Conservation (phyloP, 2,797 vertebrate genomes). For the Halcyon leucocephala region DNA sequence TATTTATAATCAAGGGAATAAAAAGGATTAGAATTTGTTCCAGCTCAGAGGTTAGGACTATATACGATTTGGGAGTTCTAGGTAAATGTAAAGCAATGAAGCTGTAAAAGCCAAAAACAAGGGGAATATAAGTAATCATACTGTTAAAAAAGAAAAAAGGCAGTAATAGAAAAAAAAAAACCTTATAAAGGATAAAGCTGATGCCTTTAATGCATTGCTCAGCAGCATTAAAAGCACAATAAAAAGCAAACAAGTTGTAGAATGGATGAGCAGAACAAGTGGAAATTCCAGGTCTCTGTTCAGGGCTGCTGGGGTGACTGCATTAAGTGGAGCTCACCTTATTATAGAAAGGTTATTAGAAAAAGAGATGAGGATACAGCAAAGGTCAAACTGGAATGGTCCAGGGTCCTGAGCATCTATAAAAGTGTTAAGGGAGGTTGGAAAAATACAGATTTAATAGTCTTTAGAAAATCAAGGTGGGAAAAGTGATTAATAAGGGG, state of each 20-base stretch:
- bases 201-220: neutral
- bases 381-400: neutral
- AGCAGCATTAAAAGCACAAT: neutral
- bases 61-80: neutral
- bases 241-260: conserved; percentile 14
- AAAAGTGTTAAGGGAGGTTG: neutral
- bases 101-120: conserved; percentile 16
- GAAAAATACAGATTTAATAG: neutral
- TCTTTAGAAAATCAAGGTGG: neutral
- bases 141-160: neutral
- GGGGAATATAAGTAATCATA: neutral
- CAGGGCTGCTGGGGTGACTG: neutral
- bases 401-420: neutral
- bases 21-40: neutral
- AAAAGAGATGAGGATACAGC: neutral
- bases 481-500: neutral
- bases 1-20: neutral
- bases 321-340: neutral
- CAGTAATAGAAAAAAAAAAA: neutral
- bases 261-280: neutral
- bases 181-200: neutral
- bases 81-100: neutral
- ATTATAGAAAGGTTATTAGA: neutral
- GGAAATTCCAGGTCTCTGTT: neutral
- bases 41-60: neutral